Evolutionary conservation across 2,113 vertebrate species (phyloP).

Genomic region (Cyanoramphus novaezelandiae): DNA sequence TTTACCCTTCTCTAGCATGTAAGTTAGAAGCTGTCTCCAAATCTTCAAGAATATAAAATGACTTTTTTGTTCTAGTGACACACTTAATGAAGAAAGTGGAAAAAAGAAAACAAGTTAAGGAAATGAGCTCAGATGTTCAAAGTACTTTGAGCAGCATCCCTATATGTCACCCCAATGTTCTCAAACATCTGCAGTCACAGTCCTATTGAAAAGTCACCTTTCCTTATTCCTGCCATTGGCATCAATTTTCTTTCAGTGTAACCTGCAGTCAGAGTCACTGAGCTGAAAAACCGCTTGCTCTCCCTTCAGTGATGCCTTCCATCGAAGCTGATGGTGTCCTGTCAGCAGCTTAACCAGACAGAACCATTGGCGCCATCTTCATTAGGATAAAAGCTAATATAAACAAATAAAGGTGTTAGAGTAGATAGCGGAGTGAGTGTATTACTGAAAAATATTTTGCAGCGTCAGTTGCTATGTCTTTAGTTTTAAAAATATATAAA

Average conservation of each 20-base stretch:
- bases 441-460: constrained; percentile 60
- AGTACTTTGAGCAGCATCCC: background rate
- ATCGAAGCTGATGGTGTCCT: constrained; percentile 23
- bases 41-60: background rate
- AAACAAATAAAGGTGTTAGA: constrained; percentile 65
- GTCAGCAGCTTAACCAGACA: constrained; percentile 51
- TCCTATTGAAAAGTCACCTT: background rate
- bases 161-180: background rate
- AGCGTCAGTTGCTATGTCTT: constrained; percentile 29
- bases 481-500: constrained; percentile 70
- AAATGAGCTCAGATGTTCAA: background rate
- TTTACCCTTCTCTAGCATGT: background rate
- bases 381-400: constrained; percentile 40
- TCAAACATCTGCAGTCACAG: background rate
- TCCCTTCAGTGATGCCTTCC: background rate
- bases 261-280: background rate
- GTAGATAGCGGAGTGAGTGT: constrained; percentile 60
- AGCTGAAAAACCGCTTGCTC: background rate
- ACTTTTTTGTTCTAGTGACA: background rate
- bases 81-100: background rate
- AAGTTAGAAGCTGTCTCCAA: background rate
- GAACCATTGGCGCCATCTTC: constrained; percentile 63
- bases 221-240: background rate
- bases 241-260: background rate
- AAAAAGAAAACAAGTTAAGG: background rate